Evolutionary conservation across 2,113 vertebrate species (phyloP).

Genomic region (Brienomyrus longianalis): DNA sequence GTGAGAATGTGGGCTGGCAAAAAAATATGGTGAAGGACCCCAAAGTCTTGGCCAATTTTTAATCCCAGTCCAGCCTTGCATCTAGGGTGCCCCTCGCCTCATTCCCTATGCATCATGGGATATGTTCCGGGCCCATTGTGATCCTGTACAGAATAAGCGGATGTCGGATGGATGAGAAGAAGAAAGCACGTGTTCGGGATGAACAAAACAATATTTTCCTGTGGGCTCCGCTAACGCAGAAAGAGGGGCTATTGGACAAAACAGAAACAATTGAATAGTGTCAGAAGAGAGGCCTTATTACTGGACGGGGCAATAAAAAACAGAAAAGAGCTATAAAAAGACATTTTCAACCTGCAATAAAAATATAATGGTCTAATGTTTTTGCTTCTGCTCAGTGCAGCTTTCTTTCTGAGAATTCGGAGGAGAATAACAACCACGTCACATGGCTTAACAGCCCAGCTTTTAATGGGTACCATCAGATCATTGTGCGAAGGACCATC

Average conservation of each 20-base stretch:
- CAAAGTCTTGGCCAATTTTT: too few relatives aligned
- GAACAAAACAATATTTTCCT: neutral
- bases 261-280: neutral
- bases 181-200: neutral
- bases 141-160: neutral
- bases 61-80: neutral
- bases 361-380: neutral
- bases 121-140: neutral
- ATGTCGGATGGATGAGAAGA: neutral
- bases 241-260: neutral
- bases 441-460: neutral
- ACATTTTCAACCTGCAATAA: neutral
- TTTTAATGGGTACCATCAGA: slow-evolving; percentile 2
- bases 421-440: neutral
- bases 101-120: neutral
- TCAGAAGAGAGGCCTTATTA: neutral
- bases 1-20: neutral
- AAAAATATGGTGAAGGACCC: neutral
- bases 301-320: neutral
- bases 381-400: neutral
- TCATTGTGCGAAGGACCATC: neutral
- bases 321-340: neutral
- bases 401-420: neutral
- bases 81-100: neutral
- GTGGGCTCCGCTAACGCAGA: neutral